phyloP scores from a whole-genome alignment of 2,113 vertebrate species.

The Ploceus nigricollis region DNA sequence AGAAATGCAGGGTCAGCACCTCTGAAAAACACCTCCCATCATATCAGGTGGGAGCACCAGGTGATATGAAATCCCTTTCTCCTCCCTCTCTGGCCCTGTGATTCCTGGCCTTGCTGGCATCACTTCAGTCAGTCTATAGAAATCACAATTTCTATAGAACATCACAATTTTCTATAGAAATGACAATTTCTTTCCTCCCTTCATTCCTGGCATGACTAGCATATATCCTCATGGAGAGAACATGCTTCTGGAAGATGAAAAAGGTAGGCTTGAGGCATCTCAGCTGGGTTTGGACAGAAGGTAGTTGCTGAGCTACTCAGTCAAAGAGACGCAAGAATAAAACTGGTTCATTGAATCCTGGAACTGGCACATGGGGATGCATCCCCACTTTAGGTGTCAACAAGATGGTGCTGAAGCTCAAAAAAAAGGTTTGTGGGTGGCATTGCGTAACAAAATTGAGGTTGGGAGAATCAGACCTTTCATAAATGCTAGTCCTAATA shows the following conservation, averaged over 20 bases:
- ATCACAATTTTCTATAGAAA: background rate
- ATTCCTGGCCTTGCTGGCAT: background rate
- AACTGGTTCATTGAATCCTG: fast-evolving
- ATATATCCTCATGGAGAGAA: background rate
- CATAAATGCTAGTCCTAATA: background rate
- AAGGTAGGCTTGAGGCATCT: background rate
- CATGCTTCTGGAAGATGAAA: background rate
- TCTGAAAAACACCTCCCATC: background rate
- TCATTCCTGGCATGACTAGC: fast-evolving
- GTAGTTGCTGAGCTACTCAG: background rate
- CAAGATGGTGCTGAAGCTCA: background rate
- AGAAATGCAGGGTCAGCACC: background rate
- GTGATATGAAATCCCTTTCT: background rate
- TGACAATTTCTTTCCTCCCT: background rate
- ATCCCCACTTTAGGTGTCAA: background rate
- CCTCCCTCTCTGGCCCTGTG: background rate
- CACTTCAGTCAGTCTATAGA: background rate
- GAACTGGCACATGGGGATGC: background rate
- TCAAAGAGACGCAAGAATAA: background rate
- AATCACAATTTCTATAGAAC: background rate
- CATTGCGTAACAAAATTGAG: background rate
- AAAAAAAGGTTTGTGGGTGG: background rate
- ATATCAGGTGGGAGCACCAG: background rate
- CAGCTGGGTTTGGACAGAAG: background rate
- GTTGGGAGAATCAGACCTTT: background rate